These are phyloP conservation scores for Myotis pilosus DNA, from an alignment of 2,797 vertebrate genomes.

Conservation along the genomic window DNA sequence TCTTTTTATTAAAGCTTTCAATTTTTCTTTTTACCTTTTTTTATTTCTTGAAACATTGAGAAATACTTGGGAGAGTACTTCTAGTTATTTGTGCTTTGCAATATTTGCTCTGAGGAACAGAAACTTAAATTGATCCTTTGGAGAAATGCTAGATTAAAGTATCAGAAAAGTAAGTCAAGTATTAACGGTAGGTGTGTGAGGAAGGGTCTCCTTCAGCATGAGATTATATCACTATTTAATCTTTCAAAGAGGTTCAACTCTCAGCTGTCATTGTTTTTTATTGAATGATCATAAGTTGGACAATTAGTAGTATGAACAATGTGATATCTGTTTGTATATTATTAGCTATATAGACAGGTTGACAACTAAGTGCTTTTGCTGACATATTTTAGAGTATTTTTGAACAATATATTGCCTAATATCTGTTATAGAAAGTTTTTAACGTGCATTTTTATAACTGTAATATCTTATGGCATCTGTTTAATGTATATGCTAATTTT, in stretches of 20 bases:
- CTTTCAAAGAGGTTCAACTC: background rate
- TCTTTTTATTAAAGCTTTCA: background rate
- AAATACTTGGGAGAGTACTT: slow-evolving; percentile 3
- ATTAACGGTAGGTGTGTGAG: background rate
- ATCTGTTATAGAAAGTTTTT: background rate
- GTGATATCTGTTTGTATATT: background rate
- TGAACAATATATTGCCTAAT: background rate
- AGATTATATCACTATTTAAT: background rate
- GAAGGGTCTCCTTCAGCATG: background rate
- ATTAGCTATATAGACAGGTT: background rate
- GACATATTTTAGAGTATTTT: slow-evolving; percentile 44
- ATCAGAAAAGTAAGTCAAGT: slow-evolving; percentile 35
- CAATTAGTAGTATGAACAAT: background rate
- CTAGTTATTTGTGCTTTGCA: background rate
- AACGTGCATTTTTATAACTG: slow-evolving; percentile 5
- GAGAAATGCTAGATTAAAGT: slow-evolving; percentile 43
- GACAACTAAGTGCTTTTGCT: slow-evolving; percentile 18
- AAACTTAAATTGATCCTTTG: slow-evolving; percentile 22
- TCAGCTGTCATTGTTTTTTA: background rate
- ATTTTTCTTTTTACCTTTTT: background rate
- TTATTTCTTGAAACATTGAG: slow-evolving; percentile 1
- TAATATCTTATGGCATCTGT: slow-evolving; percentile 2
- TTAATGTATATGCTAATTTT: slow-evolving; percentile 1
- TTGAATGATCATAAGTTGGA: background rate
- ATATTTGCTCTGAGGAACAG: background rate